Percentiles rank a stretch among this genome's conserved stretches.
Evolutionary conservation across 2,113 vertebrate species (phyloP).

Genomic region (Lagopus muta): DNA sequence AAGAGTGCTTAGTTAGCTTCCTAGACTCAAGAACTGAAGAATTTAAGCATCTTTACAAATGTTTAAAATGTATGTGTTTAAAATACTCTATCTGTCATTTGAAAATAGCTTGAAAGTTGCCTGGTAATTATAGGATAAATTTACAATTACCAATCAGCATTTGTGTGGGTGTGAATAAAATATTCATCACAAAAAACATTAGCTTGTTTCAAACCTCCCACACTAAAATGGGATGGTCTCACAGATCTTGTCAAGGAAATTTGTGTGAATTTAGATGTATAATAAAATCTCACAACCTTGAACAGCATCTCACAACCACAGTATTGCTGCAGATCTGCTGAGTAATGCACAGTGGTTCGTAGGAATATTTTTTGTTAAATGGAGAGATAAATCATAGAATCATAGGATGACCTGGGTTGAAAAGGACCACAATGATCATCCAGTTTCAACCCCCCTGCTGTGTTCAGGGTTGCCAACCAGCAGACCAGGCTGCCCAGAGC

Average conservation of each 20-base stretch:
- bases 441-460: no score
- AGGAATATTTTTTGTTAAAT: not conserved
- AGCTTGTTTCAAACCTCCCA: not conserved
- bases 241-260: not conserved
- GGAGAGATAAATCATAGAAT: not conserved
- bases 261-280: not conserved
- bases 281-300: not conserved
- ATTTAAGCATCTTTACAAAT: not conserved
- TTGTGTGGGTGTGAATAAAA: not conserved
- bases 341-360: not conserved
- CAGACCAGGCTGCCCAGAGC: no score
- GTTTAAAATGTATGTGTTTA: not conserved
- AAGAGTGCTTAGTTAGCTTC: not conserved
- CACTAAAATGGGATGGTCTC: not conserved
- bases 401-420: no score
- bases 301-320: not conserved
- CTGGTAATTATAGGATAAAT: not conserved
- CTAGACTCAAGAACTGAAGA: not conserved
- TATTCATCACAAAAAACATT: not conserved
- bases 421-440: no score
- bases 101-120: not conserved
- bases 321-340: not conserved
- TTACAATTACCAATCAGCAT: not conserved
- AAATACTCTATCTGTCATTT: not conserved
- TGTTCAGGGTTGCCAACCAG: no score